Evolutionary conservation across 2,113 vertebrate species (phyloP).

Genomic region (Trichechus manatus): DNA sequence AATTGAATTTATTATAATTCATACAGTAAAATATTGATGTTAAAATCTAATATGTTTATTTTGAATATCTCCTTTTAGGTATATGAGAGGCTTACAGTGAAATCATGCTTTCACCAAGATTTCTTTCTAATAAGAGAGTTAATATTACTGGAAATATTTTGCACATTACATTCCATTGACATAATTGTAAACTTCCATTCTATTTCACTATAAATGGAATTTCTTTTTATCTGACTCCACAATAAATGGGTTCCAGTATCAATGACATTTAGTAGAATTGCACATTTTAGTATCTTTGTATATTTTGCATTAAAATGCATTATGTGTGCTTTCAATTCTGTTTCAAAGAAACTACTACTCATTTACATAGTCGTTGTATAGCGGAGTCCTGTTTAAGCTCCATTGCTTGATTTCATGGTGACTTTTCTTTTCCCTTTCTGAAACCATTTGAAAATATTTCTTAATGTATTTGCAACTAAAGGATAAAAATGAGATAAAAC

Average conservation of each 20-base stretch:
- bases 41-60: conserved; percentile 23
- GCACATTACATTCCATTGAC: conserved; percentile 61
- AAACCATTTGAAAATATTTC: conserved; percentile 62
- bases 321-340: conserved; percentile 57
- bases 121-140: conserved; percentile 58
- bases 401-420: conserved; percentile 42
- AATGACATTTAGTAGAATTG: conserved; percentile 80
- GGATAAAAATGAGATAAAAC: conserved; percentile 53
- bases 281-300: conserved; percentile 64
- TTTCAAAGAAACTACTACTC: conserved; percentile 67
- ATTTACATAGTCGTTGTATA: conserved; percentile 63
- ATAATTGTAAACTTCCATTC: conserved; percentile 69
- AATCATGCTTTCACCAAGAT: conserved; percentile 60
- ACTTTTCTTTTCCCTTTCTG: conserved; percentile 8
- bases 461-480: conserved; percentile 20
- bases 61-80: neutral
- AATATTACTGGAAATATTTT: conserved; percentile 62
- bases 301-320: conserved; percentile 68
- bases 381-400: conserved; percentile 61
- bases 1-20: conserved; percentile 58
- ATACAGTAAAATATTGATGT: conserved; percentile 46
- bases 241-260: conserved; percentile 64
- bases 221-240: conserved; percentile 62
- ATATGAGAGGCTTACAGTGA: conserved; percentile 26
- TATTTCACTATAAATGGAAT: conserved; percentile 53